Conservation (phyloP, 2,113 vertebrate species). For the Myocastor coypus region DNA sequence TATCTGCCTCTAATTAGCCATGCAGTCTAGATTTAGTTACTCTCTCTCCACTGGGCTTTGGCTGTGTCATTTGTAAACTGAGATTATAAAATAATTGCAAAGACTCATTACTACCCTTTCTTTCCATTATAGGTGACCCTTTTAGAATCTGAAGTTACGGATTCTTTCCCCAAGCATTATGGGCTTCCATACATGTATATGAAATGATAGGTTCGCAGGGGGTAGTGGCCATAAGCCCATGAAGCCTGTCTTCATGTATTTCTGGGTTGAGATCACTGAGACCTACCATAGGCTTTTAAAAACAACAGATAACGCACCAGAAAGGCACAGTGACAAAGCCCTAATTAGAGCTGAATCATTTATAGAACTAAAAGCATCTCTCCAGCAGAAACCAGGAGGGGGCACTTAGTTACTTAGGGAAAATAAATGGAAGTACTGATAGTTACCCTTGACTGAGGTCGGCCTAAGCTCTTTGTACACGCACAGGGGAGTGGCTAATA, state of each 20-base stretch:
- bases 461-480: background rate
- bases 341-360: background rate
- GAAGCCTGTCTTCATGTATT: slow-evolving; percentile 12
- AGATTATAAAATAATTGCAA: background rate
- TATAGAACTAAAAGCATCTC: slow-evolving; percentile 35
- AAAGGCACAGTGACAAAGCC: background rate
- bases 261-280: background rate
- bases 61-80: background rate
- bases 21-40: background rate
- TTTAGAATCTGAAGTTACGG: slow-evolving; percentile 26
- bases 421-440: slow-evolving; percentile 13
- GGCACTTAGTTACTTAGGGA: background rate
- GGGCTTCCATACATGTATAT: background rate
- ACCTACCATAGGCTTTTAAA: background rate
- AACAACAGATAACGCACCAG: slow-evolving; percentile 1
- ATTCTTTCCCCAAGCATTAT: slow-evolving; percentile 5
- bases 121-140: background rate
- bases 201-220: slow-evolving; percentile 3
- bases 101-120: background rate
- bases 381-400: slow-evolving; percentile 12
- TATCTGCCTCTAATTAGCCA: background rate
- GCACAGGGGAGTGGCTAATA: background rate
- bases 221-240: background rate
- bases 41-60: background rate
- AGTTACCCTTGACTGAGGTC: background rate